Base-by-base conservation (phyloP, 2,888 invertebrate species). In the Darwinula stevensoni region DNA sequence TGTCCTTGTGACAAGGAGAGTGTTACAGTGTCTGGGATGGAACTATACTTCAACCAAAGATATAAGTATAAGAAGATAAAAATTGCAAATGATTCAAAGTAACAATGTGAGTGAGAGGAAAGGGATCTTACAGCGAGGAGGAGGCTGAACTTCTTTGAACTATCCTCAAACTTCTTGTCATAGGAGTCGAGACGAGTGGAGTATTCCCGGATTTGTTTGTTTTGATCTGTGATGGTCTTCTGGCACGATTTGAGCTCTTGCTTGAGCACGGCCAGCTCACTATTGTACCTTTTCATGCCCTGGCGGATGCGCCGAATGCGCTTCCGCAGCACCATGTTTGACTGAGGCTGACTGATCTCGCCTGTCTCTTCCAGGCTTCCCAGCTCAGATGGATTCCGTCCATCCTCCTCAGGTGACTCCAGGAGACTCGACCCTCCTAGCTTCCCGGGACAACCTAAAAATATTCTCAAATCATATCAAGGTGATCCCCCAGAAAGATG, bases 91-190 rank as follows among this genome's bases (percentile, higher is more conserved):
- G n/a, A n/a, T n/a, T n/a, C n/a, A n/a, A n/a, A n/a, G n/a, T n/a
- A n/a, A n/a, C n/a, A n/a, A n/a, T n/a, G n/a, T n/a, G n/a, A n/a
- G n/a, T n/a, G n/a, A n/a, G n/a, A n/a, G n/a, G n/a, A n/a, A n/a
- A n/a, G n/a, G n/a, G n/a, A 28, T 9, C 36, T 29, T 46, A 70
- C 70, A 64, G 71, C 71, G 44, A 80, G 54, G 40, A 80, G 56
- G 36, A 76, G 76, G 47, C 75, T 76, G 54, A 78, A 76, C 53
- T 80, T 80, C 35, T 76, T 62, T 31, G 76, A 70, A 36, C 72
- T 75, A 48, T 78, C 78, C 45, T 80, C 80, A 47, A 75, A 75
- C 47, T 80, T 80, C 52, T 76, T 78, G 44, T 78, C 78, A 42
- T 75, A 72, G 44, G 78, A 78, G 44, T 80, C 78, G 37, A 78